phyloP scores from a whole-genome alignment of 2,888 invertebrate species.

The Zaprionus bogoriensis region DNA sequence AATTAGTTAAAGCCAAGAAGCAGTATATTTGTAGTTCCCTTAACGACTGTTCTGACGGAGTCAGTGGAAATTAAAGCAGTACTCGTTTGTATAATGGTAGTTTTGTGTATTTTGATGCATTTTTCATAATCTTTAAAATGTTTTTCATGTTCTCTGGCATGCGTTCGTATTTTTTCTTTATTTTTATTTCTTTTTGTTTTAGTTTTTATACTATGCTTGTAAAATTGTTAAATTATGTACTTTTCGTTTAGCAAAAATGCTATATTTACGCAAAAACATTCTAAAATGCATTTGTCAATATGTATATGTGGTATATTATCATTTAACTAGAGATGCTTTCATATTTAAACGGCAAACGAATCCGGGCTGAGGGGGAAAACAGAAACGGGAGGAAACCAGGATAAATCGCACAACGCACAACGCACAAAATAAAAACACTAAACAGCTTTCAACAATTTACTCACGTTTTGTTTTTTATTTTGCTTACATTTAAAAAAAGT shows the following conservation, averaged over 20 bases:
- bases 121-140: slow-evolving; percentile 56
- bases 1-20: too few species aligned
- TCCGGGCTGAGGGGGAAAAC: slow-evolving; percentile 20
- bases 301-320: slow-evolving; percentile 57
- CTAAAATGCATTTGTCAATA: slow-evolving; percentile 60
- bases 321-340: too few species aligned
- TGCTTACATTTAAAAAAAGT: slow-evolving; percentile 68
- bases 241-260: slow-evolving; percentile 66
- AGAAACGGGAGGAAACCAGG: slow-evolving; percentile 10
- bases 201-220: slow-evolving; percentile 64
- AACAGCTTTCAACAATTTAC: slow-evolving; percentile 63
- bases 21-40: too few species aligned
- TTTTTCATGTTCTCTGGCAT: slow-evolving; percentile 48
- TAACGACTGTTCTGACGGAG: not conserved
- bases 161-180: slow-evolving; percentile 31
- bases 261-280: slow-evolving; percentile 69
- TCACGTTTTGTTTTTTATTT: slow-evolving; percentile 62
- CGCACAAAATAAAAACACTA: slow-evolving; percentile 37
- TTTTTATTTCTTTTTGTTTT: slow-evolving; percentile 16
- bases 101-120: slow-evolving; percentile 60
- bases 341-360: slow-evolving; percentile 46
- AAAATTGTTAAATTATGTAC: slow-evolving; percentile 58
- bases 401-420: slow-evolving; percentile 8
- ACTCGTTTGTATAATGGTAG: slow-evolving; percentile 42
- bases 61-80: not conserved